Percentiles rank a stretch among this genome's conserved stretches.
Evolutionary conservation across 2,888 invertebrate genomes (phyloP).

Genomic region (Deilephila elpenor): DNA sequence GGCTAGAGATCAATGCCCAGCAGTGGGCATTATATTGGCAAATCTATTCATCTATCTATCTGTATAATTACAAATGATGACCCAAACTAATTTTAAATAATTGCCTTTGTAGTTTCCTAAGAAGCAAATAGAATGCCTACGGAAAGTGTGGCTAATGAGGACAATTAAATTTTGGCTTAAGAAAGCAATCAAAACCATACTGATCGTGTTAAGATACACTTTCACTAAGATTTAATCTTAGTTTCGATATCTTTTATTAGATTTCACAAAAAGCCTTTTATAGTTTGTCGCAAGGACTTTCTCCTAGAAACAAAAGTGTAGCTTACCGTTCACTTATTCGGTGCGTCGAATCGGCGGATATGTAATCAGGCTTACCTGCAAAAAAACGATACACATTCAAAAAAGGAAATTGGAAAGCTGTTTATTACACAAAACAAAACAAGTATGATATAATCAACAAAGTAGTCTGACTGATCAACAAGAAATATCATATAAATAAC

Average conservation of each 20-base stretch:
- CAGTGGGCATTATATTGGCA: too few species aligned
- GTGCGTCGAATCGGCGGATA: not conserved
- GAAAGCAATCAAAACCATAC: constrained; percentile 23
- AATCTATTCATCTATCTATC: too few species aligned
- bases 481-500: too few species aligned
- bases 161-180: not conserved
- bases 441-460: not conserved
- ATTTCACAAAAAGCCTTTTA: constrained; percentile 25
- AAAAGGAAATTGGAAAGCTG: not conserved
- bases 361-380: constrained; percentile 13
- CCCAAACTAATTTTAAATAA: too few species aligned
- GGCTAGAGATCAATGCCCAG: too few species aligned
- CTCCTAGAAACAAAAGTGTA: not conserved
- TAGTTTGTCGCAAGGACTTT: constrained; percentile 18
- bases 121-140: not conserved
- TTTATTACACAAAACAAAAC: not conserved
- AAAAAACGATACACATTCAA: not conserved
- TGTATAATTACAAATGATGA: too few species aligned
- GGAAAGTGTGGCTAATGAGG: not conserved
- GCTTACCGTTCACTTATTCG: constrained; percentile 6
- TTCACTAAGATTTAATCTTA: constrained; percentile 22
- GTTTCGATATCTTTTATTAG: constrained; percentile 11
- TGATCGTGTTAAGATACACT: constrained; percentile 19
- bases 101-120: not conserved
- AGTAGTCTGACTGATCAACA: not conserved